phyloP scores from a whole-genome alignment of 2,888 invertebrate genomes.

The Dryadula phaetusa region DNA sequence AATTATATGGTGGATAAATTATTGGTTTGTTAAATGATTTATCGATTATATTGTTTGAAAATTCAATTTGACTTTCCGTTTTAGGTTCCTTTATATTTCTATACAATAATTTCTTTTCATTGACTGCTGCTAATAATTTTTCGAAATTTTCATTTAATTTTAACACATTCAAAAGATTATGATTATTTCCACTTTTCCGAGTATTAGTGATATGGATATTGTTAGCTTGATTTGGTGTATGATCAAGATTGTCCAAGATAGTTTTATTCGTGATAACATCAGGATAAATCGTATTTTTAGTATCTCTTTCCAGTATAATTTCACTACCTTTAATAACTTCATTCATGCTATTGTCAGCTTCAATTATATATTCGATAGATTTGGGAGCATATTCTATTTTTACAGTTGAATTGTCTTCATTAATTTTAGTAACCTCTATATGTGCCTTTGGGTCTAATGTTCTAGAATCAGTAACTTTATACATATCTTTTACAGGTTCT shows the following conservation, averaged over 20 bases:
- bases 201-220: background rate
- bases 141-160: conserved; percentile 31
- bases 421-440: background rate
- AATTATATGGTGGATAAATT: background rate
- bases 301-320: background rate
- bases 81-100: background rate
- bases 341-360: background rate
- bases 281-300: no score
- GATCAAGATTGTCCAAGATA: background rate
- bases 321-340: background rate
- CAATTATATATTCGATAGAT: conserved; percentile 13
- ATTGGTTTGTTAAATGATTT: background rate
- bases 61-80: background rate
- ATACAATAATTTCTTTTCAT: conserved; percentile 32
- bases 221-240: background rate
- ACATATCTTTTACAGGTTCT: background rate
- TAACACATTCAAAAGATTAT: conserved; percentile 1
- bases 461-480: background rate
- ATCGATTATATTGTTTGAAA: background rate
- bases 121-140: conserved; percentile 38
- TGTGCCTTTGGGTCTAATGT: background rate
- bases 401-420: conserved; percentile 10
- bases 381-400: conserved; percentile 21
- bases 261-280: background rate
- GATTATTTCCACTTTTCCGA: background rate